Percentiles rank a stretch among this genome's conserved stretches.
Conservation (phyloP, 2,888 invertebrate species). For the Phalangium opilio region DNA sequence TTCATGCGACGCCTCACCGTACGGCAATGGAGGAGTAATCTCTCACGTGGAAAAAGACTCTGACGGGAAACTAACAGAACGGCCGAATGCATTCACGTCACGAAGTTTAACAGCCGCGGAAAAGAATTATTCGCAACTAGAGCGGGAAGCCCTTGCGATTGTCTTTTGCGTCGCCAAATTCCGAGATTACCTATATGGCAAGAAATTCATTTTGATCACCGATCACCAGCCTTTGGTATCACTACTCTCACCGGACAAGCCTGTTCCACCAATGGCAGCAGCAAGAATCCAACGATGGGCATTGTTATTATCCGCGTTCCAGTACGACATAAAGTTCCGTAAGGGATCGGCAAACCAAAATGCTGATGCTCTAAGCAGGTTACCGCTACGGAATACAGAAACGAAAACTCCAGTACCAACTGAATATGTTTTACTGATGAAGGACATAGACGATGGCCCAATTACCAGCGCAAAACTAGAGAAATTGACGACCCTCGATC, state of each 20-base stretch:
- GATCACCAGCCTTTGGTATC: conserved; percentile 31
- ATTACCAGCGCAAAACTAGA: too few relatives aligned
- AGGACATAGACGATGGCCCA: too few relatives aligned
- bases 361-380: conserved; percentile 26
- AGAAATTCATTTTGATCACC: conserved; percentile 30
- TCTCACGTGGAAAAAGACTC: too few relatives aligned
- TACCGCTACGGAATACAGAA: conserved; percentile 5
- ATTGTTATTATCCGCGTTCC: conserved; percentile 25
- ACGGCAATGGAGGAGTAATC: too few relatives aligned
- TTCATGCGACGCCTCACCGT: too few relatives aligned
- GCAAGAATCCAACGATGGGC: conserved; percentile 25
- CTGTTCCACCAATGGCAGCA: conserved; percentile 23
- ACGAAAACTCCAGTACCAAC: neutral
- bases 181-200: conserved; percentile 30
- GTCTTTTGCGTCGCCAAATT: conserved; percentile 31
- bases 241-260: neutral
- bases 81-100: conserved; percentile 22
- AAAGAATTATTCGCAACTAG: neutral
- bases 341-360: conserved; percentile 22
- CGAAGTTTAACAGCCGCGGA: conserved; percentile 18
- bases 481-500: too few relatives aligned
- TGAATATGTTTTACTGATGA: neutral
- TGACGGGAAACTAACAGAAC: conserved; percentile 21
- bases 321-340: conserved; percentile 25
- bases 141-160: conserved; percentile 26